Percentiles rank a stretch among this genome's conserved stretches.
phyloP scores from a whole-genome alignment of 1,140 invertebrate species.

The Drosophila elegans region DNA sequence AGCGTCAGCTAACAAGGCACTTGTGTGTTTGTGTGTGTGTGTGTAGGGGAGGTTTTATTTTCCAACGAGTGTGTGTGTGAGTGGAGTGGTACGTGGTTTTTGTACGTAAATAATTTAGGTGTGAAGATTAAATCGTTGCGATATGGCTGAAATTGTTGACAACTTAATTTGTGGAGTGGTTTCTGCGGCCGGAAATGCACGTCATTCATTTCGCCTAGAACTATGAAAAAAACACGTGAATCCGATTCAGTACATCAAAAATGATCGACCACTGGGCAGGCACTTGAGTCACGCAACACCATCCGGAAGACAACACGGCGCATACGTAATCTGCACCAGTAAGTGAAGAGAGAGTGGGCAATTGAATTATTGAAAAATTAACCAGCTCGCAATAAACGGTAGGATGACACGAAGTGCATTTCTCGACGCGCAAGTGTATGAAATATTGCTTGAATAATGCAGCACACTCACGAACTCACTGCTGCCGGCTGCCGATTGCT shows the following conservation, averaged over 20 bases:
- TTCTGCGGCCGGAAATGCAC: constrained; percentile 59
- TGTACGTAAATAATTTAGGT: constrained; percentile 79
- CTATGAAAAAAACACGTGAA: constrained; percentile 45
- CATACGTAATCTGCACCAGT: constrained; percentile 57
- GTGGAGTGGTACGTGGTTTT: constrained; percentile 36
- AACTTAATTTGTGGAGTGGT: constrained; percentile 81
- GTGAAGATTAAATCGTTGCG: constrained; percentile 79
- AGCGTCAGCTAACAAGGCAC: constrained; percentile 61
- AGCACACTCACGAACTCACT: constrained; percentile 26
- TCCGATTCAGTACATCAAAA: constrained; percentile 63
- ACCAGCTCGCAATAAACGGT: constrained; percentile 45
- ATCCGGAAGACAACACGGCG: constrained; percentile 43
- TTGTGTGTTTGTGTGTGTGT: constrained; percentile 17
- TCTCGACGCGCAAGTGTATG: constrained; percentile 42
- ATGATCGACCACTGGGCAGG: constrained; percentile 37
- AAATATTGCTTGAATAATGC: constrained; percentile 76
- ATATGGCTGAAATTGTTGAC: constrained; percentile 81
- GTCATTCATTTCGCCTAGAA: constrained; percentile 21
- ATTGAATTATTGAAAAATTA: constrained; percentile 83
- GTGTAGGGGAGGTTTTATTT: constrained; percentile 1
- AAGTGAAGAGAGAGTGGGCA: constrained; percentile 26
- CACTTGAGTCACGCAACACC: constrained; percentile 50
- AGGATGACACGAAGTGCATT: constrained; percentile 36
- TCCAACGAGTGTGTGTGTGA: constrained; percentile 10
- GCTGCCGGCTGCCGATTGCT: constrained; percentile 41